Evolutionary conservation across 2,113 vertebrate species (phyloP), one percentile per base, ranked within the genome.

Genomic region (Alaudala cheleensis): DNA sequence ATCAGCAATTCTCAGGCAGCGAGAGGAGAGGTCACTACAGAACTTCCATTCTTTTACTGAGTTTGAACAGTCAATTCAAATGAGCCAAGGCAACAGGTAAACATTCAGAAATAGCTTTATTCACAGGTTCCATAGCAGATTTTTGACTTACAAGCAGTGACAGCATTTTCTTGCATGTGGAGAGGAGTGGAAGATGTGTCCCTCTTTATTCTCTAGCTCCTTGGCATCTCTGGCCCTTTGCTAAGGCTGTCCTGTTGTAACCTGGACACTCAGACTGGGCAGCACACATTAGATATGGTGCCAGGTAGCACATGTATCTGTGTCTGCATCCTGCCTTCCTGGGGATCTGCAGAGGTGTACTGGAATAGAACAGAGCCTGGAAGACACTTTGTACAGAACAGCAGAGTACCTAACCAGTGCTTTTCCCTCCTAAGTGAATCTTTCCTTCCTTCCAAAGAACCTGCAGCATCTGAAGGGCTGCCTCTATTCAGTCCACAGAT

Each of bases 161-260:
- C 37, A 79, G 26, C 8, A 5, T 33, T 56, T 45, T 39, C 33
- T 74, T 57, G 29, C 17, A 2, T 0, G 20, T 44, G 19, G 37
- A 53, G 37, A 31, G 15, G 11, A 45, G 39, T 33, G 15, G 25
- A 29, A 64, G 51, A n/a, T 1, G 1, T 0, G 13, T 33, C 14
- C 47, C 18, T 70, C 44, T 70, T 18, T 40, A 22, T 69, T 28
- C 39, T 29, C 18, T 15, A 16, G 9, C 56, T 88, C 2, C 56
- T 40, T 72, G 60, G 28, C 18, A 21, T 10, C 40, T 67, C 60
- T 81, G 70, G 26, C 9, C 29, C 76, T 21, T 47, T 54, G 16
- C n/a, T 14, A 28, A 54, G 18, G 14, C 64, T 67, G 42, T 54
- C 5, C 25, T 5, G 6, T 29, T 53, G 21, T 45, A 42, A 25